Base-by-base conservation (phyloP, 2,113 vertebrate genomes). In the Corapipo altera region DNA sequence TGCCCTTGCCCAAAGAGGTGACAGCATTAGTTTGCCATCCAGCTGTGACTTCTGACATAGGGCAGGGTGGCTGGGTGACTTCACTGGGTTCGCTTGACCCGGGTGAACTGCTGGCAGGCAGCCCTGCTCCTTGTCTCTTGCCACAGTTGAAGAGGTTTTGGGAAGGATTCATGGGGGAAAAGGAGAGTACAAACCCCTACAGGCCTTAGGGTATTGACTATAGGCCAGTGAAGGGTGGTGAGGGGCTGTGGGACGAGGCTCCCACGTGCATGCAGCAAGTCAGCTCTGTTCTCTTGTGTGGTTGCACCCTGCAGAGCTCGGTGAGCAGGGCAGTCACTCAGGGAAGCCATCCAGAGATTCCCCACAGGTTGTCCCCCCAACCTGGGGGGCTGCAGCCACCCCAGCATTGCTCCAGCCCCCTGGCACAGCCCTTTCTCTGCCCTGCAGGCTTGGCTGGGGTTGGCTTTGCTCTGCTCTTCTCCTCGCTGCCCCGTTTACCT, bases 401-500 rank as follows among this genome's bases (percentile, higher is more conserved):
- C 64, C 43, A 58, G 26, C 8, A 3, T 2, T 8, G 44, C 84
- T 64, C 43, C 49, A 87, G 54, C 16, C n/a, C 67, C 21, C 10
- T 30, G 46, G 48, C 7, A 1, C 11, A 44, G 82, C 77, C 35
- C 12, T 65, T 54, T 55, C 37, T 44, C 49, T 77, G n/a, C n/a
- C 83, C 69, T 1, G 1, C 62, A 52, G 28, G 67, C 86, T 85
- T 0, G 1, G 46, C 73, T 44, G 52, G 39, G 55, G 59, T 79
- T 87, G 72, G 62, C 79, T 52, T 9, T 0, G 3, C 62, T 62
- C 67, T 0, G 1, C 52, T 66, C 23, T 30, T 11, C 77, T 66
- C 41, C 48, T 93, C 4, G 0, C 78, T 94, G 74, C 96, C 92
- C 94, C 61, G 48, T 93, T 97, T 97, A 96, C 97, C 96, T 97